phyloP scores from a whole-genome alignment of 2,797 vertebrate species.

The Ctenopoma multispine region DNA sequence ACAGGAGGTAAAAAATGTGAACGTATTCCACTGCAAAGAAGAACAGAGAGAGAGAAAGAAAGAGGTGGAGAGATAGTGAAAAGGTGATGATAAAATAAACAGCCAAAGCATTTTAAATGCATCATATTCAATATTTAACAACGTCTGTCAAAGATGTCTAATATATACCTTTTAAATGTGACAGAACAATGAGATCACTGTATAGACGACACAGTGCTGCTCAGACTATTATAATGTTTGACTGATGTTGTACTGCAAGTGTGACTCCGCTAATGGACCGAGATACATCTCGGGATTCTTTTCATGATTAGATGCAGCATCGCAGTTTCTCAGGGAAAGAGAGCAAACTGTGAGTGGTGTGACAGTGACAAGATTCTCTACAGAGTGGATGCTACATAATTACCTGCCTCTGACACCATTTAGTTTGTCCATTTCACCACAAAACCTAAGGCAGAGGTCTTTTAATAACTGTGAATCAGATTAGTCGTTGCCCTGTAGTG shows the following conservation, averaged over 20 bases:
- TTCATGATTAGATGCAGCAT: slow-evolving; percentile 70
- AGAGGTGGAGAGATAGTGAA: slow-evolving; percentile 43
- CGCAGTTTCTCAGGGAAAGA: slow-evolving; percentile 57
- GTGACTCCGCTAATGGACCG: slow-evolving; percentile 66
- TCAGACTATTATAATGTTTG: slow-evolving; percentile 72
- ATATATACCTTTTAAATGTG: slow-evolving; percentile 70
- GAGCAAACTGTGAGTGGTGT: slow-evolving; percentile 57
- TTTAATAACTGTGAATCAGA: slow-evolving; percentile 53
- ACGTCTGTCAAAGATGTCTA: slow-evolving; percentile 76
- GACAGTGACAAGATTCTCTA: slow-evolving; percentile 65
- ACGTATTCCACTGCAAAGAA: slow-evolving; percentile 76
- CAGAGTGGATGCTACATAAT: slow-evolving; percentile 67
- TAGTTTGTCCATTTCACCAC: slow-evolving; percentile 59
- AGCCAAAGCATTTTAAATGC: slow-evolving; percentile 86
- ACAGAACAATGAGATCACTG: slow-evolving; percentile 74
- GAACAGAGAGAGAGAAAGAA: slow-evolving; percentile 29
- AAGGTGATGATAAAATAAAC: slow-evolving; percentile 68
- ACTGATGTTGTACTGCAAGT: slow-evolving; percentile 69
- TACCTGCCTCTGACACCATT: slow-evolving; percentile 72
- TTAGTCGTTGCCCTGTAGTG: slow-evolving; percentile 34
- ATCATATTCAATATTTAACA: slow-evolving; percentile 91
- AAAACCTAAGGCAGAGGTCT: slow-evolving; percentile 51
- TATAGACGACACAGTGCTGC: slow-evolving; percentile 46
- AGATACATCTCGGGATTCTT: slow-evolving; percentile 65
- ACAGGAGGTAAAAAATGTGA: slow-evolving; percentile 82